phyloP scores from a whole-genome alignment of 2,113 vertebrate species.

The Pipa parva region DNA sequence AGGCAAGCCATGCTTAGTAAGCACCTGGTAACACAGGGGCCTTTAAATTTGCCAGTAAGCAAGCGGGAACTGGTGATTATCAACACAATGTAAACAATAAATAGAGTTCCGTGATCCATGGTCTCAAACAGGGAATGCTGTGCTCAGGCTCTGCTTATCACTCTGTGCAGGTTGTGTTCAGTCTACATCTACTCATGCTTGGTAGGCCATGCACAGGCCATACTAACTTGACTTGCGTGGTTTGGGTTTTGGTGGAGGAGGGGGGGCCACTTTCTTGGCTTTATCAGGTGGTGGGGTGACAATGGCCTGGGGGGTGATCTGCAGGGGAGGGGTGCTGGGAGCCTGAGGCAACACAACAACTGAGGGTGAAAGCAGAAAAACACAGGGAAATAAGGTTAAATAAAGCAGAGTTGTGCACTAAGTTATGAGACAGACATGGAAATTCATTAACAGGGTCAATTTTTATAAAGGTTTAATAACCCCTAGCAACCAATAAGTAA shows the following conservation, averaged over 20 bases:
- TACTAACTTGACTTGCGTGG: conserved; percentile 77
- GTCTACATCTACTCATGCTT: conserved; percentile 44
- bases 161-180: conserved; percentile 52
- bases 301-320: conserved; percentile 63
- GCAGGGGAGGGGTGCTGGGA: conserved; percentile 50
- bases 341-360: conserved; percentile 17
- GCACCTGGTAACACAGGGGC: too few relatives aligned
- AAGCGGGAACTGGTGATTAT: too few relatives aligned
- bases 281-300: conserved; percentile 66
- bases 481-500: too few relatives aligned
- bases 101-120: not conserved
- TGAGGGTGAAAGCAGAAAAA: conserved; percentile 25
- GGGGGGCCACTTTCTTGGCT: conserved; percentile 69
- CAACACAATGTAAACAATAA: too few relatives aligned
- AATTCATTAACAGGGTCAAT: too few relatives aligned
- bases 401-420: conserved; percentile 6
- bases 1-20: too few relatives aligned
- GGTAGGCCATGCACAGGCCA: conserved; percentile 50
- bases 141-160: conserved; percentile 44
- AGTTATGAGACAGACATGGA: not conserved
- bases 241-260: conserved; percentile 68
- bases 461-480: too few relatives aligned
- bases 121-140: not conserved
- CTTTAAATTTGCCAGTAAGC: too few relatives aligned
- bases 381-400: conserved; percentile 13